Base-by-base conservation (phyloP, 53 echinoderm and acorn worm genomes). In the Glandiceps talaboti region DNA sequence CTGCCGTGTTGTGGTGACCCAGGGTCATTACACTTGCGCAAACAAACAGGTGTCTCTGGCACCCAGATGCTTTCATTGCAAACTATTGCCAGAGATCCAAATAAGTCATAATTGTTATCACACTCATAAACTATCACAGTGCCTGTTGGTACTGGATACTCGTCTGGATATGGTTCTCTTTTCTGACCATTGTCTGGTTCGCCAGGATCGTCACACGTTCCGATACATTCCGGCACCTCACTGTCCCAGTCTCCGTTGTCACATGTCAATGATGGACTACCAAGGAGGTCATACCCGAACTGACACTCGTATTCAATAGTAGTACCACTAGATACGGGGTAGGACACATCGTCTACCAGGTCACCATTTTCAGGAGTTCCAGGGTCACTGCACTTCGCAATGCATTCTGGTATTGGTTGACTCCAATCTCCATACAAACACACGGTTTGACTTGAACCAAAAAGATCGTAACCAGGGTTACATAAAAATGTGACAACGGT, bases 21-120 rank as follows among this genome's bases (percentile, higher is more conserved):
- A 6, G 64, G 64, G 20, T 45, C 64, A 45, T 45, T 20, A 45
- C 64, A 45, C 64, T 20, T 6, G 6, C 20, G 6, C 64, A 45
- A 20, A 20, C 64, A 45, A 6, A 12, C 64, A 27, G 90, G 90
- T 0, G 78, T 33, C n/a, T 72, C 74, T 1, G 78, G 82, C 31
- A 77, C 78, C 77, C 77, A 90, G 26, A 33, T 29, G 26, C 87
- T 85, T 12, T 45, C 20, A 20, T 6, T 45, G 64, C 64, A 45
- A 6, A 12, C 20, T 45, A 20, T 45, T 20, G 64, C 20, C 6
- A 12, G 20, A 6, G 64, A 45, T 45, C 64, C 64, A 45, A 45
- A 45, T 6, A 45, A 20, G 64, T 45, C 64, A 20, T 45, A 20
- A 45, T 45, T 45, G 64, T 20, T 45, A 20, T 45, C 64, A 20